Evolutionary conservation across 1,140 invertebrate species (phyloP), one percentile per base, ranked within the genome.

Genomic region (Macrobrachium rosenbergii): DNA sequence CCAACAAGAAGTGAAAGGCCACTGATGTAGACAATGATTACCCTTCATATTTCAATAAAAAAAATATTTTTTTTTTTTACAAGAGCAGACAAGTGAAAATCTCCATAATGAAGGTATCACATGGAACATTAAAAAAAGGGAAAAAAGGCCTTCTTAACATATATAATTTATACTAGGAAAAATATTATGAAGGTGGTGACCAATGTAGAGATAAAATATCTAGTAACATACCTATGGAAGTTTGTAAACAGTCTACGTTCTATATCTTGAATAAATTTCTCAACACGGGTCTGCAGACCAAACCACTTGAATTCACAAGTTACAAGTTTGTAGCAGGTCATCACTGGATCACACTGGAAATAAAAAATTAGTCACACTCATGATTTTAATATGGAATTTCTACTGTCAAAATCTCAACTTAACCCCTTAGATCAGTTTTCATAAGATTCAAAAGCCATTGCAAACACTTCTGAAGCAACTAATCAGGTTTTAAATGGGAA

Each of bases 221-320:
- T 67, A 52, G 7, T 69, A 52, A 28, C 92, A 94, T 94, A 97
- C 93, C 97, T 95, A 94, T 99, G 97, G 93, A 99, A 99, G 93
- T 98, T 99, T 89, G 97, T 97, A 92, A 99, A 99, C 67, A 99
- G 93, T 91, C 98, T 95, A 91, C 97, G 94, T 92, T 99, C 98
- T 89, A 97, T 95, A 92, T 97, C 97, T 91, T 98, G 97, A 91
- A 98, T 98, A 92, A 99, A 98, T 91, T 94, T 96, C 93, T 99
- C 99, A 90, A 99, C 96, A 92, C 96, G 95, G 88, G 94, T 96
- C 93, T 99, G 98, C 43, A 99, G 93, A 60, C 98, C 99, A 91
- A 99, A 99, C 99, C 99, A 99, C 93, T 99, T 99, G 93, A 99
- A 99, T 93, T 99, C 97, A 86, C 97, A 96, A 78, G 97, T 98